phyloP scores from a whole-genome alignment of 35 echinoderm and acorn worm species.

The Heliocidaris tuberculata region DNA sequence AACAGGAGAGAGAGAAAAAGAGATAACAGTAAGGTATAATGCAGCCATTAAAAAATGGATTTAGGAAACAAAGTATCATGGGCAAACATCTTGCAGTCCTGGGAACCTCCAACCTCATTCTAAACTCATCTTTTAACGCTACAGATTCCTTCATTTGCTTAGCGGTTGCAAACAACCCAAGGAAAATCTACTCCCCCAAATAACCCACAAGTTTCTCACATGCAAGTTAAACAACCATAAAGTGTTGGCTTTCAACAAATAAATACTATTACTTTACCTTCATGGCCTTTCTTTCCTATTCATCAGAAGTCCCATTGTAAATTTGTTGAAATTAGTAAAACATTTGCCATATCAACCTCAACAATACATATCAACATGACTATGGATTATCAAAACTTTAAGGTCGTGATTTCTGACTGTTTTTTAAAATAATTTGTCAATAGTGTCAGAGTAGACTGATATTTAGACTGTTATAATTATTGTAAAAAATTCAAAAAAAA shows the following conservation, averaged over 20 bases:
- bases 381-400: too few relatives aligned
- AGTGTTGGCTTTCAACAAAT: too few relatives aligned
- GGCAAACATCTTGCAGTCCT: not conserved
- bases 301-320: not conserved
- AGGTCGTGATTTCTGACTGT: too few relatives aligned
- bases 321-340: conserved; percentile 29
- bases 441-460: too few relatives aligned
- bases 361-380: not conserved
- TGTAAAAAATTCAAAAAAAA: too few relatives aligned
- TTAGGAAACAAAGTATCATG: not conserved
- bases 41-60: too few relatives aligned
- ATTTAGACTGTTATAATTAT: not conserved
- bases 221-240: too few relatives aligned
- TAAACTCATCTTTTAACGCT: not conserved
- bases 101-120: not conserved
- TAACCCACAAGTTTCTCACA: not conserved
- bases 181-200: not conserved
- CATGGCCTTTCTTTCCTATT: conserved; percentile 16
- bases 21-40: not conserved
- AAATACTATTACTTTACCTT: not conserved
- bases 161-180: not conserved
- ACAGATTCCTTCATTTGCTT: not conserved
- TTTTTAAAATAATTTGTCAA: too few relatives aligned
- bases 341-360: not conserved
- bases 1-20: not conserved